Evolutionary conservation across 2,113 vertebrate species (phyloP).

Genomic region (Conger conger): DNA sequence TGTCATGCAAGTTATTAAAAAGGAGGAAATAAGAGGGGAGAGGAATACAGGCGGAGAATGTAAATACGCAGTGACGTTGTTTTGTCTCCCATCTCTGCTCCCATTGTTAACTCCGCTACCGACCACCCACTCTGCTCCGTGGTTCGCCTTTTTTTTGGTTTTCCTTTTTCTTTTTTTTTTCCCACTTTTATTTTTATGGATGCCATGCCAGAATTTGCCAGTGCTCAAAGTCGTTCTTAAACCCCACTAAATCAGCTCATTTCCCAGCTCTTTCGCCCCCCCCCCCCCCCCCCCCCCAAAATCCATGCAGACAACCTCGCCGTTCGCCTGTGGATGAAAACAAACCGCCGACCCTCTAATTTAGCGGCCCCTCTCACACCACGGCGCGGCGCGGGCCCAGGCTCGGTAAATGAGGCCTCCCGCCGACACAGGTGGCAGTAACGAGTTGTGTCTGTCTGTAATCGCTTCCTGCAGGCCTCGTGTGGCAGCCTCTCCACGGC

Average conservation of each 20-base stretch:
- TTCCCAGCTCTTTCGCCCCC: not conserved
- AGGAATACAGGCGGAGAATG: not conserved
- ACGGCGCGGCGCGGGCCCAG: not conserved
- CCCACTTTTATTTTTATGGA: conserved; percentile 36
- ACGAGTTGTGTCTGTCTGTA: conserved; percentile 23
- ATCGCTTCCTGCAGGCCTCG: conserved; percentile 27
- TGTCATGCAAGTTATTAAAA: not conserved
- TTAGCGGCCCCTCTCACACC: not conserved
- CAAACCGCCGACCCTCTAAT: conserved; percentile 20
- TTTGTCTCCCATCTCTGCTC: conserved; percentile 19
- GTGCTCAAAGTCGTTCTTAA: not conserved
- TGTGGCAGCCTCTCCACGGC: conserved; percentile 2
- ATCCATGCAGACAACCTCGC: not conserved
- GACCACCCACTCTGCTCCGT: conserved; percentile 42
- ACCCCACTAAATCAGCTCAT: conserved; percentile 6
- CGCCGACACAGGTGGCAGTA: conserved; percentile 25
- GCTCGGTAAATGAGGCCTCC: conserved; percentile 15
- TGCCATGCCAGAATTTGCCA: conserved; percentile 39
- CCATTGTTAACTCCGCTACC: not conserved
- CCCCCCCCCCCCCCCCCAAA: not conserved
- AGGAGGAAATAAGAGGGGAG: not conserved
- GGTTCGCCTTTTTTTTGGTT: not conserved
- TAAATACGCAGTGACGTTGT: conserved; percentile 26
- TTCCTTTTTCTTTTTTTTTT: no score
- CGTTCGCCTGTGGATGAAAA: not conserved